Conservation (phyloP, 2,888 invertebrate species). For the Agrochola circellaris region DNA sequence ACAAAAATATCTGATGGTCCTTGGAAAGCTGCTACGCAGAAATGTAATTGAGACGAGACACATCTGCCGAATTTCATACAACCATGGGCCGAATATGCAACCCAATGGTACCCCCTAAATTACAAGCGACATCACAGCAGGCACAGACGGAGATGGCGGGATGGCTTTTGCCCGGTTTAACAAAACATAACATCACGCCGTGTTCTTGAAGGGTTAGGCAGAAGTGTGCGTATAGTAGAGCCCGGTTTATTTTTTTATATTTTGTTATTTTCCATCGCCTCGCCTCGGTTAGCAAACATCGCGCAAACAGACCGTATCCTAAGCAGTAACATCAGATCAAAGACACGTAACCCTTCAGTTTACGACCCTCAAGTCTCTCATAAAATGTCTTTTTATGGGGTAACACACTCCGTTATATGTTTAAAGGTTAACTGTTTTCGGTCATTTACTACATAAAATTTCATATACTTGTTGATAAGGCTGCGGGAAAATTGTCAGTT, state of each 20-base stretch:
- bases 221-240: no score
- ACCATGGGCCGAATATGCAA: no score
- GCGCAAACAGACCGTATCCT: background rate
- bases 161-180: background rate
- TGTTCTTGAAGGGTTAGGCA: no score
- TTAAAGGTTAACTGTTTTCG: constrained; percentile 70
- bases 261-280: background rate
- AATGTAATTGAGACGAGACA: background rate
- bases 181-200: no score
- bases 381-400: constrained; percentile 80
- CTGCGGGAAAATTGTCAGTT: constrained; percentile 49
- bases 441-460: constrained; percentile 75
- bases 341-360: constrained; percentile 67
- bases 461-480: constrained; percentile 77
- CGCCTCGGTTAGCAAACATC: constrained; percentile 3
- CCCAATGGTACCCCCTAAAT: background rate
- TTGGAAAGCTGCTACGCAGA: background rate
- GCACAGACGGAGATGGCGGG: background rate
- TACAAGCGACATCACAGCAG: background rate
- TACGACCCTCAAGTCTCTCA: constrained; percentile 76
- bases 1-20: background rate
- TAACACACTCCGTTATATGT: constrained; percentile 74
- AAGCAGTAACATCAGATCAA: constrained; percentile 64
- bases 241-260: no score
- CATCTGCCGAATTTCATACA: no score